These are phyloP conservation scores for Varecia variegata DNA, from an alignment of 2,797 vertebrate genomes.

Conservation along the genomic window DNA sequence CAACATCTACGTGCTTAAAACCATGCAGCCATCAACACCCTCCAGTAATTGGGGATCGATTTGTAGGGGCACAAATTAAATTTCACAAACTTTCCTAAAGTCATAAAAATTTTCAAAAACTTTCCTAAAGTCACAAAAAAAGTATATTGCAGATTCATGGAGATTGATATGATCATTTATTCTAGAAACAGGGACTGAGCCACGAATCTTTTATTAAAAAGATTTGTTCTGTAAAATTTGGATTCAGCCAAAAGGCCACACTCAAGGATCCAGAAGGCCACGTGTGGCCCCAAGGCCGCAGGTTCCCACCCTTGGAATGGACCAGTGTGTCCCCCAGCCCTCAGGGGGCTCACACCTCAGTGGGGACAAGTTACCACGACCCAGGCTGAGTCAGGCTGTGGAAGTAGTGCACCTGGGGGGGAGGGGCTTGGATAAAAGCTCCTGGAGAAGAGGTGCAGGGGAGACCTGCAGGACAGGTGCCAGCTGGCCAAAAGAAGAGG, in stretches of 20 bases:
- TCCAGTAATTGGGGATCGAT: accelerated
- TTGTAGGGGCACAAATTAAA: neutral
- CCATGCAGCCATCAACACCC: accelerated
- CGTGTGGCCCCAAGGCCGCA: too few species aligned
- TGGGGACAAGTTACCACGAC: neutral
- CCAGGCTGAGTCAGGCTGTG: neutral
- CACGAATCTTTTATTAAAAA: too few species aligned
- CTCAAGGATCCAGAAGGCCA: too few species aligned
- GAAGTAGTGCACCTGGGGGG: neutral
- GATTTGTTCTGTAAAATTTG: too few species aligned
- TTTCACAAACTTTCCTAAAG: neutral
- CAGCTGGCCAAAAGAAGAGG: neutral
- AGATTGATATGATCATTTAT: accelerated
- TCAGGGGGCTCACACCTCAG: accelerated
- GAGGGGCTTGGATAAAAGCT: too few species aligned
- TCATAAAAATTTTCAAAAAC: too few species aligned
- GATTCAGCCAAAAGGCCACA: too few species aligned
- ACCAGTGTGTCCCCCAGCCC: accelerated
- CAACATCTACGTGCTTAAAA: accelerated
- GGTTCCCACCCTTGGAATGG: too few species aligned
- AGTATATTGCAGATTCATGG: accelerated
- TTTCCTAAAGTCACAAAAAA: too few species aligned
- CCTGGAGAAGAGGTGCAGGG: neutral
- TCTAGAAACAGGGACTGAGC: neutral
- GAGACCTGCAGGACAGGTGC: neutral